phyloP scores from a whole-genome alignment of 2,113 vertebrate species.

The Pongo pygmaeus region DNA sequence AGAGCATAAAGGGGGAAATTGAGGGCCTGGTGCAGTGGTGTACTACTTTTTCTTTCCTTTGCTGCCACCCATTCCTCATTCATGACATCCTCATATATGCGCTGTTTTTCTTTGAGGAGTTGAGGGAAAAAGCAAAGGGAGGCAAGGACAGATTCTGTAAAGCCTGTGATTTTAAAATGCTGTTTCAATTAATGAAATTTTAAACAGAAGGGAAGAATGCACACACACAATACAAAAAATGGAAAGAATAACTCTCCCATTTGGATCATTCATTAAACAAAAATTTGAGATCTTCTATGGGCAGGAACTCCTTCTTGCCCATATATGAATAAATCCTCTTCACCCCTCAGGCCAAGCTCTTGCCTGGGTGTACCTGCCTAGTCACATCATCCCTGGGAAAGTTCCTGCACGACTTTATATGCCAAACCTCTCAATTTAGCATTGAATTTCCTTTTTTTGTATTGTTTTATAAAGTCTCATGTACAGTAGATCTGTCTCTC shows the following conservation, averaged over 20 bases:
- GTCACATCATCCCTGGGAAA: background rate
- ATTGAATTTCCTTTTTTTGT: background rate
- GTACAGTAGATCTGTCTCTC: background rate
- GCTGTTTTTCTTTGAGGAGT: background rate
- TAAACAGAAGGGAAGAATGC: background rate
- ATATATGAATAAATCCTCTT: background rate
- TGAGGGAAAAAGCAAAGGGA: background rate
- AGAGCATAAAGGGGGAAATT: background rate
- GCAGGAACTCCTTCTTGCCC: background rate
- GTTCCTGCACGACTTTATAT: background rate
- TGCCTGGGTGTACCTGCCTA: background rate
- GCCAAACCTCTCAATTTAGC: background rate
- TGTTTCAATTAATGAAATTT: background rate
- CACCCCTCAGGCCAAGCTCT: background rate
- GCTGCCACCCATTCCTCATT: background rate
- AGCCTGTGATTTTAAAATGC: background rate
- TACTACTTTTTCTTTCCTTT: background rate
- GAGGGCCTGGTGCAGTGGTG: no score
- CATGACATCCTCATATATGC: background rate
- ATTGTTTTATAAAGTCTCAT: background rate
- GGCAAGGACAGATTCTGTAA: background rate
- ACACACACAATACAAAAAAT: background rate
- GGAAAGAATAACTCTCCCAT: background rate
- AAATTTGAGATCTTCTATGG: background rate
- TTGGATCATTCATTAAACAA: constrained; percentile 9